These are phyloP conservation scores for Chymomyza costata DNA, from an alignment of 1,140 invertebrate species.

Conservation along the genomic window DNA sequence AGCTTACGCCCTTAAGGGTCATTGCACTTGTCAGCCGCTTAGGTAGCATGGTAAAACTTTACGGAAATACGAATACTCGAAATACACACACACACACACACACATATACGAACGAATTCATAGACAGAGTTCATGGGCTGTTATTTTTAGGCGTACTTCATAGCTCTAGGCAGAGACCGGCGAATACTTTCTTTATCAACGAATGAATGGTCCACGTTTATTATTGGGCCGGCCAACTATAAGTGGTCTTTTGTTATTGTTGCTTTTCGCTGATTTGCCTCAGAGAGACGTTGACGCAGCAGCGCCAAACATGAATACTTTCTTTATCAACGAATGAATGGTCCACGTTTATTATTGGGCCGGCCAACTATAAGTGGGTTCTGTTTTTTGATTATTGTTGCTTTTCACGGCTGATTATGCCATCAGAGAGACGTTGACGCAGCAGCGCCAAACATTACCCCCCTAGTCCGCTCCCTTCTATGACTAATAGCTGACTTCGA, in stretches of 20 bases:
- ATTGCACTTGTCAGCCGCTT: slow-evolving; percentile 47
- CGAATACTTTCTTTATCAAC: slow-evolving; percentile 55
- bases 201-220: slow-evolving; percentile 31
- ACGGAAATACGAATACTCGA: slow-evolving; percentile 4
- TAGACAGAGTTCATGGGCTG: slow-evolving; percentile 21
- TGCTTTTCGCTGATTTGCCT: slow-evolving; percentile 63
- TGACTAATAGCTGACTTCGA: slow-evolving; percentile 43
- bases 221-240: slow-evolving; percentile 9
- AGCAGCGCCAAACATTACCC: slow-evolving; percentile 13
- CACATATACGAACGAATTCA: slow-evolving; percentile 8
- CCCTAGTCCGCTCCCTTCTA: slow-evolving; percentile 7
- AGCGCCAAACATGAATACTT: slow-evolving; percentile 30
- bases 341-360: slow-evolving; percentile 27
- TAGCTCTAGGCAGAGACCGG: slow-evolving; percentile 37
- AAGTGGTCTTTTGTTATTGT: slow-evolving; percentile 35
- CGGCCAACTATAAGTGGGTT: slow-evolving; percentile 30
- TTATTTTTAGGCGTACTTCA: slow-evolving; percentile 53
- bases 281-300: slow-evolving; percentile 35
- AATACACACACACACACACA: slow-evolving; percentile 44
- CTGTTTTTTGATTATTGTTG: slow-evolving; percentile 30
- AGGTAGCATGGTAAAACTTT: slow-evolving; percentile 51
- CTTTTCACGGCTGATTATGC: slow-evolving; percentile 64
- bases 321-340: slow-evolving; percentile 48
- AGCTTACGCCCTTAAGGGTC: slow-evolving; percentile 47
- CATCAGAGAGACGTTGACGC: slow-evolving; percentile 39